Evolutionary conservation across 2,113 vertebrate genomes (phyloP).

Genomic region (Oxyruncus cristatus): DNA sequence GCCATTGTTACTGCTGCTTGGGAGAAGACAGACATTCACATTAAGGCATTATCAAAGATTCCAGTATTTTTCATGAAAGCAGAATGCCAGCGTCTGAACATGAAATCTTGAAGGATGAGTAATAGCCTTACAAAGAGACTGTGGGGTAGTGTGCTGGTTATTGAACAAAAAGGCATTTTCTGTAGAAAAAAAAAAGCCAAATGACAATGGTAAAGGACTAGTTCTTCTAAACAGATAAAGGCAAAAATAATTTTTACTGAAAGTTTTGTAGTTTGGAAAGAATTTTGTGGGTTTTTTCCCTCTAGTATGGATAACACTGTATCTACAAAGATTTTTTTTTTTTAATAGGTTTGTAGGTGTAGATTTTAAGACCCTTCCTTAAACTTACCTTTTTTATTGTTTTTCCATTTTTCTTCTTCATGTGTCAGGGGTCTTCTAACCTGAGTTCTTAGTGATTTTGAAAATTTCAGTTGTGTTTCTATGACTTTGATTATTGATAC

Average conservation of each 20-base stretch:
- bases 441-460: not conserved
- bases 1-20: not conserved
- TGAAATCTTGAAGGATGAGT: not conserved
- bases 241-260: not conserved
- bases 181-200: not conserved
- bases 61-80: slow-evolving; percentile 26
- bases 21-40: not conserved
- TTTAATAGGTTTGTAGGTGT: not conserved
- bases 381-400: not conserved
- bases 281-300: not conserved
- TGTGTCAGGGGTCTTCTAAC: not conserved
- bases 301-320: not conserved
- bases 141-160: not conserved
- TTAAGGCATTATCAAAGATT: slow-evolving; percentile 2
- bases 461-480: not conserved
- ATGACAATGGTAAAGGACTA: not conserved
- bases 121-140: slow-evolving; percentile 2
- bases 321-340: not conserved
- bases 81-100: not conserved
- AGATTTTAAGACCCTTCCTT: not conserved
- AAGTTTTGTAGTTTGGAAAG: not conserved
- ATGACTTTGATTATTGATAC: not conserved
- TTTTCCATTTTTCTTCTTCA: not conserved
- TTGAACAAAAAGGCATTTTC: slow-evolving; percentile 12
- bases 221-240: not conserved